Conservation (phyloP, 2,797 vertebrate species). For the Sebastes steindachneri region DNA sequence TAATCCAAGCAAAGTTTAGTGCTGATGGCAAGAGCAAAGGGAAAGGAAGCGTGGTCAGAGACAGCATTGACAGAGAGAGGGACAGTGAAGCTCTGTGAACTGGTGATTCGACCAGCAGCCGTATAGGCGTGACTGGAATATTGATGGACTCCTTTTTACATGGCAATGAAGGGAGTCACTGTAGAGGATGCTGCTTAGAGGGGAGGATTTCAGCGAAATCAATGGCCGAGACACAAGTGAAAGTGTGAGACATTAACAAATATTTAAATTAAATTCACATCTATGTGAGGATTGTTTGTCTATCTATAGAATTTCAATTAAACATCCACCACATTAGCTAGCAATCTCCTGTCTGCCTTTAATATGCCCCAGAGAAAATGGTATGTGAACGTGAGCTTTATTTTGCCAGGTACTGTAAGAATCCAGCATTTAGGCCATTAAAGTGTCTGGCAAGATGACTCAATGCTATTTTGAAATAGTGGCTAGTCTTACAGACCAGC, state of each 20-base stretch:
- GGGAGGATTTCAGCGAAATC: slow-evolving; percentile 17
- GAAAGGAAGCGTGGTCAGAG: slow-evolving; percentile 54
- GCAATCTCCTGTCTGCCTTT: not conserved
- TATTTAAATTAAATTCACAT: not conserved
- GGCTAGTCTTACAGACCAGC: slow-evolving; percentile 32
- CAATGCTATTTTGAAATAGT: slow-evolving; percentile 48
- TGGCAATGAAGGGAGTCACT: slow-evolving; percentile 68
- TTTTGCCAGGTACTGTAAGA: not conserved
- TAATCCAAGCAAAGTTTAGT: slow-evolving; percentile 18
- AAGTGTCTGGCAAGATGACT: slow-evolving; percentile 34
- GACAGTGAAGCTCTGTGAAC: slow-evolving; percentile 77
- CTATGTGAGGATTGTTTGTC: not conserved
- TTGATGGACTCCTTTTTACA: slow-evolving; percentile 58
- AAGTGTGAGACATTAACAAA: not conserved
- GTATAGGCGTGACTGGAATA: slow-evolving; percentile 66
- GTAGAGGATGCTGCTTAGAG: slow-evolving; percentile 46
- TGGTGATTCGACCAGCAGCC: slow-evolving; percentile 53
- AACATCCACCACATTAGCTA: not conserved
- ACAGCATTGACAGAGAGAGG: slow-evolving; percentile 60
- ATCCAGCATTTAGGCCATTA: slow-evolving; percentile 26
- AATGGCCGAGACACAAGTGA: slow-evolving; percentile 6
- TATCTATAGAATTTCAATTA: not conserved
- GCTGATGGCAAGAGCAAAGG: slow-evolving; percentile 20
- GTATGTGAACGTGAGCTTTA: not conserved
- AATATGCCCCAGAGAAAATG: not conserved